Percentiles rank a stretch among this genome's conserved stretches.
These are phyloP conservation scores for Dicentrarchus labrax DNA, from an alignment of 2,113 vertebrate species.

Conservation along the genomic window DNA sequence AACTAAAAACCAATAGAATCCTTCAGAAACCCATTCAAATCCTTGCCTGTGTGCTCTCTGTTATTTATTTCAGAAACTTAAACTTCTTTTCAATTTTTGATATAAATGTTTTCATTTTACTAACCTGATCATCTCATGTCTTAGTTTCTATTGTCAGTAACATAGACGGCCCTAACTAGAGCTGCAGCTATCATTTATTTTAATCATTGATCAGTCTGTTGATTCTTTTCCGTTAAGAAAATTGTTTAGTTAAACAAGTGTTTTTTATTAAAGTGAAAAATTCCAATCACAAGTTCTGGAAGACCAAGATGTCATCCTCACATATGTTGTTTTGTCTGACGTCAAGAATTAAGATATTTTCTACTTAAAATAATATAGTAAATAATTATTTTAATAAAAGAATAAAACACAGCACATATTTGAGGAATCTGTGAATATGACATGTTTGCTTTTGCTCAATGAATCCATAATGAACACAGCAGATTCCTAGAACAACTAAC, in stretches of 20 bases:
- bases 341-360: background rate
- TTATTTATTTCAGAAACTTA: background rate
- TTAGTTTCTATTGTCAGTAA: background rate
- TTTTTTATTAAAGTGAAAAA: no score
- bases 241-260: background rate
- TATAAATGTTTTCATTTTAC: background rate
- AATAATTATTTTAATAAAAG: background rate
- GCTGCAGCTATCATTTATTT: background rate
- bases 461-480: no score
- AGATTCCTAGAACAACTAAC: no score
- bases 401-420: background rate
- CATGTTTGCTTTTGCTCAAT: no score
- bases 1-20: background rate
- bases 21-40: background rate
- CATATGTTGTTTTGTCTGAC: background rate
- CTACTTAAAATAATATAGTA: background rate
- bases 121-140: background rate
- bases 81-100: background rate
- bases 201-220: background rate
- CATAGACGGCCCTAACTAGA: no score
- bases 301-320: background rate
- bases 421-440: background rate
- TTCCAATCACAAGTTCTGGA: background rate
- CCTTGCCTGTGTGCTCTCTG: background rate
- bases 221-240: background rate